Base-by-base conservation (phyloP, 23 tunicate genomes). In the Botrylloides violaceus region DNA sequence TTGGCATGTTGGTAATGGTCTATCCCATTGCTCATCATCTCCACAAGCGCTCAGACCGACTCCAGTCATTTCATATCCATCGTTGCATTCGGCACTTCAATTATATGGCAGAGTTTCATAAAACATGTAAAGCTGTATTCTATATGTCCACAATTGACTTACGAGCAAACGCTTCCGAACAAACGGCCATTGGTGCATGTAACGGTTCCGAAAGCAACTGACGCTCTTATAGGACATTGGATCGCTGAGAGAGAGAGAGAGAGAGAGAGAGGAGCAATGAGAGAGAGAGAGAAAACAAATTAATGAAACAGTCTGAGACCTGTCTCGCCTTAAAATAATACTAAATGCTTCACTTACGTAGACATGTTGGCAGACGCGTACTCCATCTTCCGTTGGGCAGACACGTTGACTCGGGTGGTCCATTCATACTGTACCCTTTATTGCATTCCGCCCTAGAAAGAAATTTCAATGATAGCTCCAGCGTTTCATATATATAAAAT, bases 1-100 rank as follows among this genome's bases (percentile, higher is more conserved):
- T 66, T 73, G 57, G 43, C 92, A 85, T n/a, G 57, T 48, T 20
- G 94, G 94, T 7, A 66, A 5, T 1, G 77, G 77, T n/a, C 43
- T 29, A 56, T 50, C 66, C 94, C 94, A 86, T 3, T 32, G 50
- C 38, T 85, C 94, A 3, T n/a, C 37, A 24, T 53, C 58, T 4
- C 36, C 56, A 68, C 74, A 68, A 24, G 36, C 74, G 30, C 74
- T 68, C 28, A 37, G 9, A 0, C n/a, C 29, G 6, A 43, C 21
- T 15, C 74, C 74, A 26, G 37, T 43, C 15, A 68, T 53, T 26
- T 43, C 29, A 5, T n/a, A n/a, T n/a, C n/a, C n/a, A n/a, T n/a
- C n/a, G n/a, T n/a, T n/a, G n/a, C n/a, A n/a, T n/a, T n/a, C n/a
- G n/a, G n/a, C n/a, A n/a, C n/a, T n/a, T n/a, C n/a, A n/a, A n/a